Percentiles rank a stretch among this genome's conserved stretches.
Evolutionary conservation across 2,888 invertebrate genomes (phyloP).

Genomic region (Polylopha cassiicola): DNA sequence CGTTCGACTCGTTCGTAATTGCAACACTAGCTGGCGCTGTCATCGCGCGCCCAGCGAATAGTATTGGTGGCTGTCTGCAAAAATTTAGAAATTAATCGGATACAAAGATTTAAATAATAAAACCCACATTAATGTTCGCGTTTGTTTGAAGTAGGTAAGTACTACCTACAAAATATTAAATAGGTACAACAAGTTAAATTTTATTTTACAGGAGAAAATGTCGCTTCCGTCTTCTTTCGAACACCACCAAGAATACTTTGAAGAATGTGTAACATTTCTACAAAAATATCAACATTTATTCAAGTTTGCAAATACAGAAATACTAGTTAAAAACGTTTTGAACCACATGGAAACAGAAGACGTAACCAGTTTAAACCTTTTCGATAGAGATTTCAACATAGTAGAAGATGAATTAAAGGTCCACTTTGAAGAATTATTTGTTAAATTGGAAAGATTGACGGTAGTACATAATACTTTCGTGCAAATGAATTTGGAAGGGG

Average conservation of each 20-base stretch:
- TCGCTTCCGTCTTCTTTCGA: slow-evolving; percentile 45
- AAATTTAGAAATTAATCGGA: no score
- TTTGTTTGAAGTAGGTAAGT: no score
- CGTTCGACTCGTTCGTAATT: no score
- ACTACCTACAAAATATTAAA: no score
- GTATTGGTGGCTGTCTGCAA: no score
- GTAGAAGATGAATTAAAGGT: slow-evolving; percentile 27
- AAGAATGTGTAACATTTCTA: slow-evolving; percentile 75
- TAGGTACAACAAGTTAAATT: neutral
- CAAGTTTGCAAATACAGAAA: slow-evolving; percentile 80
- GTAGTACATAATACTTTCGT: slow-evolving; percentile 32
- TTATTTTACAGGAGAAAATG: slow-evolving; percentile 33
- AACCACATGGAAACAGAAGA: slow-evolving; percentile 68
- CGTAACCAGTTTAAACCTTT: slow-evolving; percentile 34
- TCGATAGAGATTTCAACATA: slow-evolving; percentile 33
- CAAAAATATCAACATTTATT: slow-evolving; percentile 79
- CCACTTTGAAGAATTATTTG: no score
- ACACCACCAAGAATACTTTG: slow-evolving; percentile 70
- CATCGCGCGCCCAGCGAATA: no score
- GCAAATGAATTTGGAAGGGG: slow-evolving; percentile 26
- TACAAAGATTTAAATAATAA: no score
- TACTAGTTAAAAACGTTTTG: slow-evolving; percentile 75
- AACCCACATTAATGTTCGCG: no score
- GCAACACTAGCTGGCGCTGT: no score
- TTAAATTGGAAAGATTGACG: slow-evolving; percentile 36